Percentiles rank a stretch among this genome's conserved stretches.
Conservation (phyloP, 2,888 invertebrate genomes). For the Ferdinandea cuprea region DNA sequence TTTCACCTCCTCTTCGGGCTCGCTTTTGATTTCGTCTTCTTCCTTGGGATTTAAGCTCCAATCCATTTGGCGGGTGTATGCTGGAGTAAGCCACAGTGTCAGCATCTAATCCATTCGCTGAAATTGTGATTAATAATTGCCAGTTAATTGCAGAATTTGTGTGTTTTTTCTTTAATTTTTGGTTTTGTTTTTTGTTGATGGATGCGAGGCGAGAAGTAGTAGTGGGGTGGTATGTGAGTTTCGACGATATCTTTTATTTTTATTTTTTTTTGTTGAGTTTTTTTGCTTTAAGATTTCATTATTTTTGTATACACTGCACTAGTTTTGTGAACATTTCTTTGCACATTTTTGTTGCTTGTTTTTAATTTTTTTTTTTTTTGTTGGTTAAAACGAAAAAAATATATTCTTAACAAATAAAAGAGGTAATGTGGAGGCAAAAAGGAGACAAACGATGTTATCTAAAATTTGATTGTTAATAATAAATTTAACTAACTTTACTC, state of each 20-base stretch:
- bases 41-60: constrained; percentile 79
- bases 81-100: constrained; percentile 32
- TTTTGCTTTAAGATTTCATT: not conserved
- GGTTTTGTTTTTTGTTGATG: constrained; percentile 39
- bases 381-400: constrained; percentile 26
- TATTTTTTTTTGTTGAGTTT: constrained; percentile 24
- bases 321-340: not conserved
- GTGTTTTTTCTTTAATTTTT: constrained; percentile 26
- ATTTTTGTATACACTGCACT: constrained; percentile 37
- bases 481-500: constrained; percentile 1
- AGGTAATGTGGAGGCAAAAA: constrained; percentile 74
- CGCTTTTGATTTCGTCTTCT: constrained; percentile 79
- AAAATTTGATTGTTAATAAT: constrained; percentile 7
- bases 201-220: constrained; percentile 62
- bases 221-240: constrained; percentile 68
- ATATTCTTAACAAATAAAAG: constrained; percentile 58
- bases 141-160: constrained; percentile 65
- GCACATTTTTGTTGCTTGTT: not conserved
- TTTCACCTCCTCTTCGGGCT: constrained; percentile 83
- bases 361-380: not conserved
- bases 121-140: constrained; percentile 70
- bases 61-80: constrained; percentile 64
- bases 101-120: constrained; percentile 74
- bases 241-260: constrained; percentile 36
- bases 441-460: constrained; percentile 72